Evolutionary conservation across 35 echinoderm and acorn worm genomes (phyloP).

Genomic region (Antedon bifida): DNA sequence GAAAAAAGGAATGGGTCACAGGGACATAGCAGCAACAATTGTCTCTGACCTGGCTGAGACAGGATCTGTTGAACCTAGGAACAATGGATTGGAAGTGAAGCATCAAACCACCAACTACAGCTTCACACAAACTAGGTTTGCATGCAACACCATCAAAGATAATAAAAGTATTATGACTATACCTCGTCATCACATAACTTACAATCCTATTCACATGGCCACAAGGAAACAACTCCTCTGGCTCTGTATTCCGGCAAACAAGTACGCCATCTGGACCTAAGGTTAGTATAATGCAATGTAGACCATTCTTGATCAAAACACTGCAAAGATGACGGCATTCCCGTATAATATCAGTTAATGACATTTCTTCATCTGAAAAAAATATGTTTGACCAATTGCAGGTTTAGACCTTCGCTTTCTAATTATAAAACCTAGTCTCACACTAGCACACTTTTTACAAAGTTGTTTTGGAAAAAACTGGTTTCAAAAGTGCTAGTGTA

Average conservation of each 20-base stretch:
- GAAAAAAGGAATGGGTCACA: background rate
- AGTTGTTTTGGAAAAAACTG: no score
- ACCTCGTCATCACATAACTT: no score
- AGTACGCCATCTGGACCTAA: slow-evolving; percentile 65
- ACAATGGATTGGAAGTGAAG: no score
- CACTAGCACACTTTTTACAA: no score
- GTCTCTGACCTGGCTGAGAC: background rate
- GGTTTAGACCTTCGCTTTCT: no score
- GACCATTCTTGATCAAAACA: slow-evolving; percentile 31
- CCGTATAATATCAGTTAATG: slow-evolving; percentile 43
- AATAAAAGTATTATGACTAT: no score
- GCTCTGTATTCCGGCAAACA: slow-evolving; percentile 51
- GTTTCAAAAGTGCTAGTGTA: no score
- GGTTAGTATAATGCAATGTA: slow-evolving; percentile 76
- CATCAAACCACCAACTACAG: no score
- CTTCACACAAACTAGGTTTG: no score
- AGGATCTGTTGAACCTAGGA: no score
- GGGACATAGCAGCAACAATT: background rate
- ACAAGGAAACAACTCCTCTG: slow-evolving; percentile 50
- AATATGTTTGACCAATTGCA: background rate
- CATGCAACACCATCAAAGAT: no score
- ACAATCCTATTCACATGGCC: slow-evolving; percentile 24
- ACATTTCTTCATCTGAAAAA: slow-evolving; percentile 26
- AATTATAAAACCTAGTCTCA: no score
- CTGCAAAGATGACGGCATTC: slow-evolving; percentile 57